These are phyloP conservation scores for Scomber scombrus DNA, from an alignment of 2,113 vertebrate genomes.

Conservation along the genomic window DNA sequence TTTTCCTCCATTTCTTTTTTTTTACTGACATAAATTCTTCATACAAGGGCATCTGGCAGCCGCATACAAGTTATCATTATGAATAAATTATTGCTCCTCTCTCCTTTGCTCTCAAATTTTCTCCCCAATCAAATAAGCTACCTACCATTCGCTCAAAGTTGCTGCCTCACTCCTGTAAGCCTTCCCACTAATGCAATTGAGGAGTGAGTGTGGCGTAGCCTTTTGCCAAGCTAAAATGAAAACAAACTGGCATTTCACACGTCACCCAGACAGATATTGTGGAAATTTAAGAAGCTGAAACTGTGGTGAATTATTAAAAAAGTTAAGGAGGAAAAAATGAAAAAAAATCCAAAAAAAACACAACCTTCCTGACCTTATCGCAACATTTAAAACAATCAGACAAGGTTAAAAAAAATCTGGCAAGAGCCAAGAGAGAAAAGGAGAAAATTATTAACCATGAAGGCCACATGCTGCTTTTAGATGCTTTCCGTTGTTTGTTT, in stretches of 20 bases:
- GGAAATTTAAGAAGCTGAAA: neutral
- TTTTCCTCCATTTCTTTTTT: neutral
- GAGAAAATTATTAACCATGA: constrained; percentile 17
- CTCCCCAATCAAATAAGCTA: too few relatives aligned
- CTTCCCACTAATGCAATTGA: constrained; percentile 8
- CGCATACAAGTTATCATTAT: neutral
- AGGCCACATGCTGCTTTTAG: constrained; percentile 41
- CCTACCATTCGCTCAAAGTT: too few relatives aligned
- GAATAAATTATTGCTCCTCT: neutral
- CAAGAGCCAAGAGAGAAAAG: constrained; percentile 1
- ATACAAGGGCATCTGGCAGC: neutral
- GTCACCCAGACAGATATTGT: neutral
- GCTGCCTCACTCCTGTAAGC: neutral
- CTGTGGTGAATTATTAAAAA: neutral
- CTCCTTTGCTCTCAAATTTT: too few relatives aligned
- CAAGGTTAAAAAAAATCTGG: constrained; percentile 14
- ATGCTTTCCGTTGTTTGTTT: constrained; percentile 44
- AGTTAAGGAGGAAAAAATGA: too few relatives aligned
- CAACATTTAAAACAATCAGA: constrained; percentile 26
- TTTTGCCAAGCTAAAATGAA: constrained; percentile 35
- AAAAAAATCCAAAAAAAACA: neutral
- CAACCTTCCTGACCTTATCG: neutral
- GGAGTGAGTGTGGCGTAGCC: neutral
- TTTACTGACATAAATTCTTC: neutral
- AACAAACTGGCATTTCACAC: constrained; percentile 38